These are phyloP conservation scores for Anguilla megastoma DNA, from an alignment of 2,797 vertebrate species.

Conservation along the genomic window DNA sequence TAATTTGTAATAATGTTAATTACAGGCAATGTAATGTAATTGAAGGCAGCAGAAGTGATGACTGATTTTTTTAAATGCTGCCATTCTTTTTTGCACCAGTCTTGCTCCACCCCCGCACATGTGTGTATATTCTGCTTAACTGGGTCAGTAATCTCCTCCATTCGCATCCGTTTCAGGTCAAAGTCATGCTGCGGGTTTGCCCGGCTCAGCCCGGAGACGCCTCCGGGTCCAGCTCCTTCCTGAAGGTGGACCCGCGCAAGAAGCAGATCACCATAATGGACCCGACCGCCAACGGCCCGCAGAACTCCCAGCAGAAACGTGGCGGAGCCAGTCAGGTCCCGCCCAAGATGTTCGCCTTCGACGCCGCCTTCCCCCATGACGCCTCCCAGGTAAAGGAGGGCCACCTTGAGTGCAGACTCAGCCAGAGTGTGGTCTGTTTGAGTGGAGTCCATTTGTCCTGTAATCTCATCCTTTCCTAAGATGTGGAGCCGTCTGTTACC, in stretches of 20 bases:
- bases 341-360: slow-evolving; percentile 97
- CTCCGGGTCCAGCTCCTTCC: slow-evolving; percentile 90
- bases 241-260: slow-evolving; percentile 94
- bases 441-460: neutral
- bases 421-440: neutral
- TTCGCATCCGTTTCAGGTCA: slow-evolving; percentile 76
- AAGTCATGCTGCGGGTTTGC: slow-evolving; percentile 96
- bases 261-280: slow-evolving; percentile 96
- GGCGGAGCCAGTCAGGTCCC: slow-evolving; percentile 80
- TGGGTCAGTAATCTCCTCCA: neutral
- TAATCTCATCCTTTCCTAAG: neutral
- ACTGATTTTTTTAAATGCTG: neutral
- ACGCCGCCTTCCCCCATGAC: slow-evolving; percentile 92
- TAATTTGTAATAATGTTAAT: neutral
- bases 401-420: neutral
- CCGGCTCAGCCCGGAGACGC: slow-evolving; percentile 78
- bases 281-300: slow-evolving; percentile 77
- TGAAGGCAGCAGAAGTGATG: neutral
- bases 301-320: slow-evolving; percentile 80
- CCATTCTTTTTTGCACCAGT: no score
- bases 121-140: no score
- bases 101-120: no score
- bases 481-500: neutral
- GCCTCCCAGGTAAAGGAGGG: slow-evolving; percentile 84
- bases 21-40: neutral